These are phyloP conservation scores for Archivesica marissinica DNA, from an alignment of 1,140 invertebrate species.

Conservation along the genomic window DNA sequence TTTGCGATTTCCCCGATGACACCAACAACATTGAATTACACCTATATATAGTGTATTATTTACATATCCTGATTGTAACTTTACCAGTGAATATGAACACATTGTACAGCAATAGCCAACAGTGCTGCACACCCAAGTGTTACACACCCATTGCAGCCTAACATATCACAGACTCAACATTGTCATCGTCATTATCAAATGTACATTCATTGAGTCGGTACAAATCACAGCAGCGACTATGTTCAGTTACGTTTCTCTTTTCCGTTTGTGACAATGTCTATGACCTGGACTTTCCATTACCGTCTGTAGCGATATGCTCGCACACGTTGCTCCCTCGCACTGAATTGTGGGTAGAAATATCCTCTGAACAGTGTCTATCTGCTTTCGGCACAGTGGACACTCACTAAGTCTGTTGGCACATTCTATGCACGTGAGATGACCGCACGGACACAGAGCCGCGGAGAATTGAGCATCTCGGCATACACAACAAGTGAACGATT, in stretches of 20 bases:
- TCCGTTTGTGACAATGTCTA: slow-evolving; percentile 32
- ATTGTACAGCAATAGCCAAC: too few relatives aligned
- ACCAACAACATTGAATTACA: too few relatives aligned
- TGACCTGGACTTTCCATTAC: neutral
- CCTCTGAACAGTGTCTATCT: slow-evolving; percentile 73
- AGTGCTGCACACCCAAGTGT: too few relatives aligned
- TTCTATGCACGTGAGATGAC: slow-evolving; percentile 91
- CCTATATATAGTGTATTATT: too few relatives aligned
- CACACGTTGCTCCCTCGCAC: slow-evolving; percentile 5
- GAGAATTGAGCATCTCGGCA: slow-evolving; percentile 95
- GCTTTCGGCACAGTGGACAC: slow-evolving; percentile 92
- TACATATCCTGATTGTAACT: too few relatives aligned
- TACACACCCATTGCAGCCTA: too few relatives aligned
- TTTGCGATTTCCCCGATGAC: too few relatives aligned
- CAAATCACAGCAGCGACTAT: neutral
- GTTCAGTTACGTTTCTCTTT: slow-evolving; percentile 13
- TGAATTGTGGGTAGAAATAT: slow-evolving; percentile 70
- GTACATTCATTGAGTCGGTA: neutral
- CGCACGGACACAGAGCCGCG: slow-evolving; percentile 95
- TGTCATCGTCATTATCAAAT: neutral
- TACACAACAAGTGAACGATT: slow-evolving; percentile 90
- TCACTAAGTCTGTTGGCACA: slow-evolving; percentile 91
- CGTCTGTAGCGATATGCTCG: slow-evolving; percentile 39
- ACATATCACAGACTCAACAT: neutral
- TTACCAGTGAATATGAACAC: too few relatives aligned